Evolutionary conservation across 2,113 vertebrate species (phyloP), one percentile per base, ranked within the genome.

Genomic region (Hemicordylus capensis): DNA sequence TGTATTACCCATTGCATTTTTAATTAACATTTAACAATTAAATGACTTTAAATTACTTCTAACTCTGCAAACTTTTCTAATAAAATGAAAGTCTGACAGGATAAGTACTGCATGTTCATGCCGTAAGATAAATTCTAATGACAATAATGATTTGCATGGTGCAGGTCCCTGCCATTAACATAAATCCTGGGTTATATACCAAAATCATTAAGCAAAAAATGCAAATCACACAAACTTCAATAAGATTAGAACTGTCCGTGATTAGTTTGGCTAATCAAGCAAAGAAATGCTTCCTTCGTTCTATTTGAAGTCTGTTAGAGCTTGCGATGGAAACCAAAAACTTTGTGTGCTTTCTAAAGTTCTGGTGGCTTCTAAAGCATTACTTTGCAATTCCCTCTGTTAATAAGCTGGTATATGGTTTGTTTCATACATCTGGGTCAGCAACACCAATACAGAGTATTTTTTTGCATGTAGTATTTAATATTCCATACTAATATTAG

Each of bases 121-220:
- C 75, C 20, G 67, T 83, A 80, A 83, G 80, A 79, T 77, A 77
- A 1, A 3, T 90, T 83, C 80, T 39, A 72, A 74, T 44, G 64
- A 59, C 28, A 85, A 42, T 66, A 81, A 11, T 69, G 81, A 3
- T 81, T 59, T 84, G 48, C 19, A 4, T 48, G 26, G 24, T 56
- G n/a, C 46, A 64, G 63, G 61, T 84, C 61, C 67, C 69, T 31
- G 6, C 31, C 7, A 0, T 87, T 91, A 89, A 19, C 72, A 54
- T 61, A 87, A 87, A 89, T 39, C 85, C 85, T 46, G 58, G 3
- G 3, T 48, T 4, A 79, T 87, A 83, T 73, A 64, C 46, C 75
- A 83, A 87, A 83, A 83, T 83, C 81, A 79, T 83, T 79, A 83
- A 74, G 79, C 42, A 78, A 85, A 63, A 81, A 85, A 48, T 85